These are phyloP conservation scores for Pemphigus obesinymphae DNA, from an alignment of 1,140 invertebrate genomes.

Conservation along the genomic window DNA sequence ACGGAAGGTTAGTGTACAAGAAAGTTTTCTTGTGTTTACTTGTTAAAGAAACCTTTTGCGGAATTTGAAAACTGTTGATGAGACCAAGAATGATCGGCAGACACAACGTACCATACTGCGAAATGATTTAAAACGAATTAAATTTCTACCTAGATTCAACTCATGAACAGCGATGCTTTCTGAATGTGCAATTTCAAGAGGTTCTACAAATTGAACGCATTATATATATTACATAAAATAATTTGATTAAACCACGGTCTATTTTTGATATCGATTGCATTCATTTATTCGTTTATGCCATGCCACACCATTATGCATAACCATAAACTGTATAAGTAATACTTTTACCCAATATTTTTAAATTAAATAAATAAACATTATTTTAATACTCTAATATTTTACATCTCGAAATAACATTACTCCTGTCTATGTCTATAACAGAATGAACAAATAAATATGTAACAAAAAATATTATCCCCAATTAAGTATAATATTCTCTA, in stretches of 20 bases:
- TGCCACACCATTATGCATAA: not conserved
- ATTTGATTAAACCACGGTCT: not conserved
- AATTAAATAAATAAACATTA: no score
- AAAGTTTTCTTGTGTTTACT: constrained; percentile 34
- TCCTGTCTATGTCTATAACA: no score
- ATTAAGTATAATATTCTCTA: no score
- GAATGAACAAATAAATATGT: not conserved
- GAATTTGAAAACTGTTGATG: constrained; percentile 27
- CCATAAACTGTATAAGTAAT: no score
- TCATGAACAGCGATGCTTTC: not conserved
- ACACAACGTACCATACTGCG: not conserved
- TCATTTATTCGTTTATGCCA: not conserved
- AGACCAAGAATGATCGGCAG: not conserved
- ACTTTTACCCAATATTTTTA: no score
- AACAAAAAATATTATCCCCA: not conserved
- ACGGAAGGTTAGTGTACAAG: not conserved
- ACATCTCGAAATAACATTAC: not conserved
- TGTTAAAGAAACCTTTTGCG: constrained; percentile 29
- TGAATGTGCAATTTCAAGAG: not conserved
- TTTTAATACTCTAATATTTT: no score
- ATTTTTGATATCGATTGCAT: not conserved
- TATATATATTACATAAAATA: not conserved
- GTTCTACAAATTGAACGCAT: not conserved
- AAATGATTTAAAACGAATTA: constrained; percentile 16
- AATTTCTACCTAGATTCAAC: constrained; percentile 31